phyloP scores from a whole-genome alignment of 2,797 vertebrate genomes.

The Apogon talboti region DNA sequence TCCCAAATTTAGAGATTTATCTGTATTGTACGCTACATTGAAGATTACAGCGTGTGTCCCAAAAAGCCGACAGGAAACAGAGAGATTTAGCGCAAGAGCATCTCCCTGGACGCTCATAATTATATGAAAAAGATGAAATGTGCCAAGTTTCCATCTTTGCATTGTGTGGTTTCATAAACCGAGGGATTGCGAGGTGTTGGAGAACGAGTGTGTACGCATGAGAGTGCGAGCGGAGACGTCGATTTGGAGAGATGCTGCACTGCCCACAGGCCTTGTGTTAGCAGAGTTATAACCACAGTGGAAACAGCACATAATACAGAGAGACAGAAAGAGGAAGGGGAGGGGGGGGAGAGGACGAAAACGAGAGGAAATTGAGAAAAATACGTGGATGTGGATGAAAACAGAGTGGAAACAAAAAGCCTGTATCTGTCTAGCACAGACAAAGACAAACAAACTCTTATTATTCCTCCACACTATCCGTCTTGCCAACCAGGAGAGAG shows the following conservation, averaged over 20 bases:
- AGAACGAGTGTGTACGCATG: slow-evolving; percentile 16
- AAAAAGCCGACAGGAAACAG: slow-evolving; percentile 47
- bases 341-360: slow-evolving; percentile 1
- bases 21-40: slow-evolving; percentile 24
- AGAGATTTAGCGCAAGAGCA: slow-evolving; percentile 42
- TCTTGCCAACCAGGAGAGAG: slow-evolving; percentile 26
- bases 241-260: slow-evolving; percentile 38
- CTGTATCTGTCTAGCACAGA: slow-evolving; percentile 28
- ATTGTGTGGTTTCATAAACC: slow-evolving; percentile 15
- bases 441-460: slow-evolving; percentile 12
- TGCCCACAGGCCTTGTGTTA: slow-evolving; percentile 60
- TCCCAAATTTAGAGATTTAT: slow-evolving; percentile 33
- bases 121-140: slow-evolving; percentile 42
- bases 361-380: slow-evolving; percentile 35
- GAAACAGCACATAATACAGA: slow-evolving; percentile 47
- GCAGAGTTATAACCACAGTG: slow-evolving; percentile 47
- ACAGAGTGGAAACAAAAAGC: slow-evolving; percentile 43
- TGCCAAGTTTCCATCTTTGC: slow-evolving; percentile 23
- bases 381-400: slow-evolving; percentile 28
- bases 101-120: slow-evolving; percentile 48
- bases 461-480: slow-evolving; percentile 27
- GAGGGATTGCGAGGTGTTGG: slow-evolving; percentile 24
- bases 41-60: slow-evolving; percentile 22
- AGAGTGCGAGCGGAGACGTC: slow-evolving; percentile 22
- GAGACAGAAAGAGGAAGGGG: slow-evolving; percentile 30